Evolutionary conservation across 2,888 invertebrate genomes (phyloP).

Genomic region (Sympetrum striolatum): DNA sequence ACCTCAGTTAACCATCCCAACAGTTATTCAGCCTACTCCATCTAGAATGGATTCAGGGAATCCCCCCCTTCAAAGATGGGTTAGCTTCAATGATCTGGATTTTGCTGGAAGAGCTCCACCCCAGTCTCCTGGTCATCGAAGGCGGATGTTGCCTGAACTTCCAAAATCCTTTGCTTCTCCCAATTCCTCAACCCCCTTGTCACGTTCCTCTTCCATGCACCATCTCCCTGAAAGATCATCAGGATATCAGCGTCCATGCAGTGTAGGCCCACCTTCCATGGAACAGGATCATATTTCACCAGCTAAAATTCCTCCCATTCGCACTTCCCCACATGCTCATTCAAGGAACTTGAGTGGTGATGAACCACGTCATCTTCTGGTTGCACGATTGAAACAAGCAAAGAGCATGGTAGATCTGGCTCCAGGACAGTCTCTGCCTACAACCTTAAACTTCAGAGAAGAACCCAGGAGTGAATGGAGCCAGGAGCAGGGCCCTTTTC

Average conservation of each 20-base stretch:
- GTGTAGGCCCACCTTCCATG: background rate
- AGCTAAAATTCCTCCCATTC: background rate
- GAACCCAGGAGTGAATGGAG: background rate
- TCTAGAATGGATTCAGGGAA: background rate
- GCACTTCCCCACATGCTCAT: background rate
- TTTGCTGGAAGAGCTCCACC: background rate
- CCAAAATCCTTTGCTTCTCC: background rate
- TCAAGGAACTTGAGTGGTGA: constrained; percentile 45
- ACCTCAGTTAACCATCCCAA: background rate
- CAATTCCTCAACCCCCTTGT: background rate
- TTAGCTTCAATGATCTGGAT: constrained; percentile 12
- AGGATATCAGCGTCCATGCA: background rate
- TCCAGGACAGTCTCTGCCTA: background rate
- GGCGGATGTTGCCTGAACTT: constrained; percentile 3
- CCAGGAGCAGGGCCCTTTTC: background rate
- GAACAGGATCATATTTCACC: background rate
- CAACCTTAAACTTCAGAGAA: constrained; percentile 8
- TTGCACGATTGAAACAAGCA: constrained; percentile 50
- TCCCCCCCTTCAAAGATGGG: constrained; percentile 13
- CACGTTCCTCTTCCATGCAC: background rate
- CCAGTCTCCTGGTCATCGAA: background rate
- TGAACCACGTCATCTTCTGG: constrained; percentile 50
- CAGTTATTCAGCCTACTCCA: background rate
- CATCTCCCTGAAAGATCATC: background rate
- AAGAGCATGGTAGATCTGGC: constrained; percentile 41